Evolutionary conservation across 2,797 vertebrate species (phyloP).

Genomic region (Vultur gryphus): DNA sequence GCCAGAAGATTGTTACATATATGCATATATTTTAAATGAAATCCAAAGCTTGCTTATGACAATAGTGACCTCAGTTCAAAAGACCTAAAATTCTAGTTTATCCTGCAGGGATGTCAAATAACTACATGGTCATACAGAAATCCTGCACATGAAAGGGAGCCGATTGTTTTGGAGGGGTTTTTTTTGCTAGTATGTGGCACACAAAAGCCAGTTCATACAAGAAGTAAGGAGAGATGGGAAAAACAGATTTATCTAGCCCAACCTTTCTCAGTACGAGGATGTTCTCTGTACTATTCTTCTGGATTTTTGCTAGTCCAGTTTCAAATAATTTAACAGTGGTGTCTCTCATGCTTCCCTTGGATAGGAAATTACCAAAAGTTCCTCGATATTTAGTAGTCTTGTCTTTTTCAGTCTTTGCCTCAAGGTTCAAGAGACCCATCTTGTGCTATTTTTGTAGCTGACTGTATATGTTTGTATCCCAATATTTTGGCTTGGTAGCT

Average conservation of each 20-base stretch:
- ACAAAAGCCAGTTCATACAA: not conserved
- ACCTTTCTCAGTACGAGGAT: not conserved
- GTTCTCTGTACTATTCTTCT: not conserved
- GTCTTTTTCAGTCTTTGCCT: not conserved
- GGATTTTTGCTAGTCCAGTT: not conserved
- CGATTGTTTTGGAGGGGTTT: not conserved
- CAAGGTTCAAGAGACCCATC: not conserved
- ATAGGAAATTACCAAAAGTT: not conserved
- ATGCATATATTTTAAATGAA: not conserved
- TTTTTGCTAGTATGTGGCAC: not conserved
- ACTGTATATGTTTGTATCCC: not conserved
- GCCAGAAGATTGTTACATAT: not conserved
- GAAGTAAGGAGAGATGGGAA: not conserved
- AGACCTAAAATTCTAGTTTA: not conserved
- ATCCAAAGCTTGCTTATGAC: not conserved
- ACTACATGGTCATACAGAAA: not conserved
- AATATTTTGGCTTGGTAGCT: constrained; percentile 1
- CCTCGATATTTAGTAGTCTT: not conserved
- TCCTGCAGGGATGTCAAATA: not conserved
- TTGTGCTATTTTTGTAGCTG: not conserved
- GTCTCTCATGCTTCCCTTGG: not conserved
- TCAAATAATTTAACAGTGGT: not conserved
- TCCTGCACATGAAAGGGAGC: not conserved
- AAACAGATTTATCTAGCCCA: not conserved
- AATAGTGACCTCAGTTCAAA: not conserved